phyloP scores from a whole-genome alignment of 2,797 vertebrate species.

The Heterohyrax brucei region DNA sequence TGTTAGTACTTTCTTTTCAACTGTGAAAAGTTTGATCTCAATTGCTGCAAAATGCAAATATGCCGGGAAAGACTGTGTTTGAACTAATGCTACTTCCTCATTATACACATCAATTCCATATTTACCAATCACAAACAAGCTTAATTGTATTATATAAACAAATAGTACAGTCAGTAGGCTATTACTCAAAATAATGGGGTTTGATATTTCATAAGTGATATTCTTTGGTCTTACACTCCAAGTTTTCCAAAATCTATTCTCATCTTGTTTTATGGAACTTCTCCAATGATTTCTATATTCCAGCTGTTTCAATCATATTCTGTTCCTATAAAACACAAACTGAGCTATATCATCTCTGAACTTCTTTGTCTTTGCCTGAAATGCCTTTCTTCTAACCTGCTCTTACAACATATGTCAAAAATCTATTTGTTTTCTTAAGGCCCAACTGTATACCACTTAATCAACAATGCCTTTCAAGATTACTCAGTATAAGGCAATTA shows the following conservation, averaged over 20 bases:
- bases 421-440: constrained; percentile 25
- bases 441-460: constrained; percentile 38
- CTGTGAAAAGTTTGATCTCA: constrained; percentile 50
- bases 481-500: constrained; percentile 58
- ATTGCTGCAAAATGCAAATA: constrained; percentile 44
- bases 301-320: constrained; percentile 67
- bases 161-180: not conserved
- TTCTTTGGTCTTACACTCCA: constrained; percentile 6
- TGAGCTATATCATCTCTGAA: constrained; percentile 29
- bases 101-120: constrained; percentile 53
- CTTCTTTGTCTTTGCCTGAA: constrained; percentile 29
- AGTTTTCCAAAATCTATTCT: constrained; percentile 4
- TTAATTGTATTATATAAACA: constrained; percentile 15
- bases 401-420: not conserved
- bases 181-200: constrained; percentile 15
- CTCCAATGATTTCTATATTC: constrained; percentile 57
- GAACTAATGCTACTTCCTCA: constrained; percentile 46
- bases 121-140: constrained; percentile 8
- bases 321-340: constrained; percentile 74
- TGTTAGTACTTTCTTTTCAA: constrained; percentile 53
- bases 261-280: constrained; percentile 60
- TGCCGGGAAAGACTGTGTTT: constrained; percentile 24
- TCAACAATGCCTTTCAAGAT: not conserved
- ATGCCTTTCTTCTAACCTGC: constrained; percentile 28
- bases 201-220: constrained; percentile 41